A percentile compares a stretch with the other conserved stretches of the same genome.
These are phyloP conservation scores for Dasyprocta punctata DNA, from an alignment of 2,113 vertebrate species.

Conservation along the genomic window DNA sequence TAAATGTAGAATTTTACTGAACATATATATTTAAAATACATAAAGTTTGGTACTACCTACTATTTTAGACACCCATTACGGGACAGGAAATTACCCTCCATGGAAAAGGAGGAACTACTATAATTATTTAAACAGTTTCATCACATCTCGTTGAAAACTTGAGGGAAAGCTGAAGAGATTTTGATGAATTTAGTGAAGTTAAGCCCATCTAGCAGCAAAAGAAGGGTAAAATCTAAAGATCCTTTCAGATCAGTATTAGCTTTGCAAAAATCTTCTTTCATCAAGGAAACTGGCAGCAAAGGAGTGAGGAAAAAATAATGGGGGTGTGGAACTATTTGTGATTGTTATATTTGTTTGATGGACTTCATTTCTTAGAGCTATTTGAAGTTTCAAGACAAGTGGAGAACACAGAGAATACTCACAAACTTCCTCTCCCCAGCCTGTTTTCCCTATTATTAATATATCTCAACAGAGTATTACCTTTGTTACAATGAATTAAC, in stretches of 20 bases:
- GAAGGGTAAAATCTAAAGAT: background rate
- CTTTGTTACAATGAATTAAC: background rate
- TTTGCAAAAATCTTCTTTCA: background rate
- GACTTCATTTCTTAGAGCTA: background rate
- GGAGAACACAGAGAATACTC: background rate
- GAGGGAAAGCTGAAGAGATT: background rate
- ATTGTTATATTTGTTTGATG: background rate
- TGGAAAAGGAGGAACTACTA: background rate
- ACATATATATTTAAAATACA: background rate
- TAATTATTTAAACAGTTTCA: background rate
- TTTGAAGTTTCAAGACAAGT: background rate
- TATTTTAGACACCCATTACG: background rate
- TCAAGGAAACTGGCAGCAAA: background rate
- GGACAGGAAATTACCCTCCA: background rate
- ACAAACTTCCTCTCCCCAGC: background rate
- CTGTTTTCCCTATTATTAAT: background rate
- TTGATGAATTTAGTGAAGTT: background rate
- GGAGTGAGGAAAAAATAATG: background rate
- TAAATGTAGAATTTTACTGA: background rate
- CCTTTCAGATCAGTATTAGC: fast-evolving
- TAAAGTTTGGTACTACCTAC: background rate
- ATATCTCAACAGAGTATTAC: background rate
- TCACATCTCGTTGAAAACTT: background rate
- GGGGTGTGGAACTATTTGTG: background rate
- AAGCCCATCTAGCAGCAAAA: background rate